Evolutionary conservation across 2,888 invertebrate genomes (phyloP).

Genomic region (Phlogophora meticulosa): DNA sequence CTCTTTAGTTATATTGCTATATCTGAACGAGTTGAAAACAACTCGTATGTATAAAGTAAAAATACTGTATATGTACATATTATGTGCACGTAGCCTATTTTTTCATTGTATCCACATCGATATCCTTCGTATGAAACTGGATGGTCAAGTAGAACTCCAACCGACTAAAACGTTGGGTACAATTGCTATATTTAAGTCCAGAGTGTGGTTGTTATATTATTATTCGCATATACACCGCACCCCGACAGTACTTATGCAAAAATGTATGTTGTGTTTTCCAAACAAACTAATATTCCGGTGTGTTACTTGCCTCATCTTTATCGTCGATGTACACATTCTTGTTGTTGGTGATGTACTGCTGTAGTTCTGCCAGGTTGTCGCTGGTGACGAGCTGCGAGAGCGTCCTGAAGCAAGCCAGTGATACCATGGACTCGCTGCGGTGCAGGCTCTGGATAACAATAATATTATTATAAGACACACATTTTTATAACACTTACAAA

Average conservation of each 20-base stretch:
- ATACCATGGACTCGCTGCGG: conserved; percentile 97
- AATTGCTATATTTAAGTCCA: no score
- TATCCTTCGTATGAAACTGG: neutral
- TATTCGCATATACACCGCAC: no score
- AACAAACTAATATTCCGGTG: no score
- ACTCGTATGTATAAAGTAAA: no score
- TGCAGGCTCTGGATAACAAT: conserved; percentile 93
- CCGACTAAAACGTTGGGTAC: no score
- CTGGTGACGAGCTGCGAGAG: conserved; percentile 95
- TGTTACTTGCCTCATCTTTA: conserved; percentile 94
- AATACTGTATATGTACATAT: neutral
- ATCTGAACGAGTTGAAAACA: neutral
- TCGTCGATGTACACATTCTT: conserved; percentile 96
- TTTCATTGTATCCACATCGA: neutral
- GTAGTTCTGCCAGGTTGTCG: conserved; percentile 95
- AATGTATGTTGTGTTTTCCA: no score
- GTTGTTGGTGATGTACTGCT: conserved; percentile 95
- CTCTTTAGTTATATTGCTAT: neutral
- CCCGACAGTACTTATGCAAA: no score
- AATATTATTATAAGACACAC: conserved; percentile 32
- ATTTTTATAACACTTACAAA: conserved; percentile 9
- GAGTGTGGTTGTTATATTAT: no score
- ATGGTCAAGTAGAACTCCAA: no score
- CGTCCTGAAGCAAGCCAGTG: conserved; percentile 95
- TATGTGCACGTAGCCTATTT: neutral